Percentiles rank a stretch among this genome's conserved stretches.
These are phyloP conservation scores for Octodonta nipae DNA, from an alignment of 2,888 invertebrate species.

Conservation along the genomic window DNA sequence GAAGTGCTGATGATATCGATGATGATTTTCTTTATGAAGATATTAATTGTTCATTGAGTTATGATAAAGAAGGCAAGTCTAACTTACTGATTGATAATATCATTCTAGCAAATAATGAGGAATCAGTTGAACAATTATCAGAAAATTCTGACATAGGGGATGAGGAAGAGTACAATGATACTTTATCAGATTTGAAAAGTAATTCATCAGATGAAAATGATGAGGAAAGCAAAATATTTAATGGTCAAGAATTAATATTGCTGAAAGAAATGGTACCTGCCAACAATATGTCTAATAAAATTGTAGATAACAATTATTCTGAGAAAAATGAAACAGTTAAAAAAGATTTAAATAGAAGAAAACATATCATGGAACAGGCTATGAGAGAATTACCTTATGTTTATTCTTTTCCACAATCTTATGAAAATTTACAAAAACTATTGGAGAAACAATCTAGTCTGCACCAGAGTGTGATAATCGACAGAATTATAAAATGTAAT, in stretches of 20 bases:
- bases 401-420: constrained; percentile 46
- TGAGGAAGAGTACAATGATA: constrained; percentile 21
- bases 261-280: too few relatives aligned
- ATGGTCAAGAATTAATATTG: too few relatives aligned
- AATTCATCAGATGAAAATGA: background rate
- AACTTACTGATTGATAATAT: constrained; percentile 30
- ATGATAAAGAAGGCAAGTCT: constrained; percentile 28
- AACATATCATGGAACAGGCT: constrained; percentile 41
- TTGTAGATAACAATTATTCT: too few relatives aligned
- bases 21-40: constrained; percentile 58
- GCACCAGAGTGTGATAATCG: constrained; percentile 58
- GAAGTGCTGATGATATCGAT: constrained; percentile 76
- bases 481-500: constrained; percentile 75
- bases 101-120: constrained; percentile 25
- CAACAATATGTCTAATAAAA: too few relatives aligned
- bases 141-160: constrained; percentile 16
- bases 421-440: constrained; percentile 49
- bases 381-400: constrained; percentile 46
- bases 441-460: constrained; percentile 46
- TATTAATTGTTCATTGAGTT: constrained; percentile 29
- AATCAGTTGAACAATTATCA: too few relatives aligned
- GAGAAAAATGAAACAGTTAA: constrained; percentile 9
- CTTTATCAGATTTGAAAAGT: constrained; percentile 9
- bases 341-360: constrained; percentile 28
- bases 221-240: too few relatives aligned